These are phyloP conservation scores for Sinella curviseta DNA, from an alignment of 1,140 invertebrate genomes.

Conservation along the genomic window DNA sequence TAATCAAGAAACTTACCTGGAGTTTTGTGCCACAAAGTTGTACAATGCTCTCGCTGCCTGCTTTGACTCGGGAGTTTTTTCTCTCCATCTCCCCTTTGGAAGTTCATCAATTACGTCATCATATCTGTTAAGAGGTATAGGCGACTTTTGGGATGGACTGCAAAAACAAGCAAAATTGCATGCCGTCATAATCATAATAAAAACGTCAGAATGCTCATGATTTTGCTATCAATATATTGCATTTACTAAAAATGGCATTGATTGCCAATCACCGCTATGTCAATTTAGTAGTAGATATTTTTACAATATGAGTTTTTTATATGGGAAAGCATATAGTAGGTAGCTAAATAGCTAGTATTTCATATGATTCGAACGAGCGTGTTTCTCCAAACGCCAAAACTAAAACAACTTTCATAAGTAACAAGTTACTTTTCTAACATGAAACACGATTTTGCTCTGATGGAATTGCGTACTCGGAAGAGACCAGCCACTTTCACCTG, in stretches of 20 bases:
- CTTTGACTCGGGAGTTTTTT: slow-evolving; percentile 65
- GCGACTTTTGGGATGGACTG: slow-evolving; percentile 87
- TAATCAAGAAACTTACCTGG: slow-evolving; percentile 57
- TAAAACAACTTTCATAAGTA: slow-evolving; percentile 8
- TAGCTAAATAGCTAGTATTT: too few relatives aligned
- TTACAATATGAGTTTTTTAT: too few relatives aligned
- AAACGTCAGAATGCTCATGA: background rate
- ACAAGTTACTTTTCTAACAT: too few relatives aligned
- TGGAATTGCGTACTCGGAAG: too few relatives aligned
- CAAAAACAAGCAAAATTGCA: slow-evolving; percentile 46
- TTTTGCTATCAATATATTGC: background rate
- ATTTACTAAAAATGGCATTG: too few relatives aligned
- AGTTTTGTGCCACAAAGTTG: slow-evolving; percentile 85
- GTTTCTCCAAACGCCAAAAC: slow-evolving; percentile 10
- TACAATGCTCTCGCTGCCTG: slow-evolving; percentile 80
- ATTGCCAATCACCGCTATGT: too few relatives aligned
- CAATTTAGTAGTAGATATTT: too few relatives aligned
- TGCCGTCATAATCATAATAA: slow-evolving; percentile 28
- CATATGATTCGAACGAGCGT: too few relatives aligned
- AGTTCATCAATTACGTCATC: slow-evolving; percentile 72
- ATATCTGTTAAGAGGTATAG: slow-evolving; percentile 87
- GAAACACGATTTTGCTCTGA: too few relatives aligned
- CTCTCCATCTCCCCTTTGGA: slow-evolving; percentile 57
- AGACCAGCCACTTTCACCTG: too few relatives aligned
- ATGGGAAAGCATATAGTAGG: too few relatives aligned